Evolutionary conservation across 2,797 vertebrate species (phyloP).

Genomic region (Coluber constrictor): DNA sequence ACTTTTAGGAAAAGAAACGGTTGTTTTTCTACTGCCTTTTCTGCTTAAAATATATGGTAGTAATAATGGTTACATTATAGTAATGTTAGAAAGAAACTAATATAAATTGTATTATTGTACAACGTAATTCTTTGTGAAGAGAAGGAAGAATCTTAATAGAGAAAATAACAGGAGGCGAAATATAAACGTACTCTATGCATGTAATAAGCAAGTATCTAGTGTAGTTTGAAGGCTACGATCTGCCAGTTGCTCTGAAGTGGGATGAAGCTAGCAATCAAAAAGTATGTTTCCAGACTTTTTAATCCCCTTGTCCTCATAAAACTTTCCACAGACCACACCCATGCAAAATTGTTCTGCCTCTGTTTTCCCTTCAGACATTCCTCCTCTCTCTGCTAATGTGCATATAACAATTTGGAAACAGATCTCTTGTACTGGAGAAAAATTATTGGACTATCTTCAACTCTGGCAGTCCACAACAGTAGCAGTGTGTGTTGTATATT

Average conservation of each 20-base stretch:
- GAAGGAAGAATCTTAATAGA: background rate
- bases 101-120: background rate
- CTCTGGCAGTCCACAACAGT: background rate
- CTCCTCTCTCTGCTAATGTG: background rate
- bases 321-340: background rate
- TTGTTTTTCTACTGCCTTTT: background rate
- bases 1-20: background rate
- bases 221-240: background rate
- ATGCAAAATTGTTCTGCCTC: background rate
- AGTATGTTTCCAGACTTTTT: background rate
- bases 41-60: background rate
- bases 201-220: background rate
- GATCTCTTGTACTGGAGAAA: background rate
- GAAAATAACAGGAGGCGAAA: background rate
- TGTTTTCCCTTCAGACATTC: background rate
- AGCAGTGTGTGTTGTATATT: background rate
- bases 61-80: background rate
- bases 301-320: background rate
- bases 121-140: background rate
- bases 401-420: background rate
- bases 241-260: background rate
- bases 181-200: background rate
- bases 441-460: background rate
- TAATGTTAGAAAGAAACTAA: background rate
- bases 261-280: background rate